A percentile compares a stretch with the other conserved stretches of the same genome.
These are phyloP conservation scores for Lasiommata megera DNA, from an alignment of 2,888 invertebrate genomes.

Conservation along the genomic window DNA sequence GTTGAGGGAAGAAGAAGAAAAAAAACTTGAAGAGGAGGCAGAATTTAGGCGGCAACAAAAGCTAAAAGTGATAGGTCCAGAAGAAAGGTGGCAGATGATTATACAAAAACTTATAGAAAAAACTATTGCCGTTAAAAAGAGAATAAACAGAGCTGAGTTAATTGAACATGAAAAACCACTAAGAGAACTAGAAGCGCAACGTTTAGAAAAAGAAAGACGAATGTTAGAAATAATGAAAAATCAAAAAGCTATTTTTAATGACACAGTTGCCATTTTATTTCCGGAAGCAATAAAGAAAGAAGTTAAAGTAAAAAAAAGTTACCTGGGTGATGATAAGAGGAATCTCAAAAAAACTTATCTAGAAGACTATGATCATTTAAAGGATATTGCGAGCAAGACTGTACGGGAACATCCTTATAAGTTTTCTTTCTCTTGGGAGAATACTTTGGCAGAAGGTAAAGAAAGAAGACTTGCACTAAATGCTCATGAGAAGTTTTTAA, in stretches of 20 bases:
- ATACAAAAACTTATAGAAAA: constrained; percentile 84
- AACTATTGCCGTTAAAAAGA: constrained; percentile 83
- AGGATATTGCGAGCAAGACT: constrained; percentile 51
- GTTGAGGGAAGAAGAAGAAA: constrained; percentile 64
- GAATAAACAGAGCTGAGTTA: constrained; percentile 81
- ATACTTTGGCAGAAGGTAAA: constrained; percentile 74
- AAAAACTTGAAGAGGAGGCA: constrained; percentile 71
- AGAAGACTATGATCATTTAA: constrained; percentile 56
- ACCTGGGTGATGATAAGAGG: constrained; percentile 65
- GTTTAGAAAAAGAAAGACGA: constrained; percentile 78
- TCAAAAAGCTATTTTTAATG: constrained; percentile 83
- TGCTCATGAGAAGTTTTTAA: constrained; percentile 55
- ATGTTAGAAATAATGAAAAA: constrained; percentile 80
- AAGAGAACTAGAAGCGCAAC: constrained; percentile 80
- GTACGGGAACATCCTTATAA: constrained; percentile 73
- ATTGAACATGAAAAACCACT: constrained; percentile 83
- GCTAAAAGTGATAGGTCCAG: constrained; percentile 62
- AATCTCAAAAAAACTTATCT: constrained; percentile 58
- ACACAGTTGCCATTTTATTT: constrained; percentile 83
- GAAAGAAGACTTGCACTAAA: constrained; percentile 72
- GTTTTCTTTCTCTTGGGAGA: constrained; percentile 79
- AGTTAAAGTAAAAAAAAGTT: constrained; percentile 61
- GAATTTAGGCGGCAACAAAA: constrained; percentile 70
- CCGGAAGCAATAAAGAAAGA: constrained; percentile 81
- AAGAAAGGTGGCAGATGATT: constrained; percentile 83